A percentile compares a stretch with the other conserved stretches of the same genome.
These are phyloP conservation scores for Chlorodrepanis virens DNA, from an alignment of 2,113 vertebrate genomes.

Conservation along the genomic window DNA sequence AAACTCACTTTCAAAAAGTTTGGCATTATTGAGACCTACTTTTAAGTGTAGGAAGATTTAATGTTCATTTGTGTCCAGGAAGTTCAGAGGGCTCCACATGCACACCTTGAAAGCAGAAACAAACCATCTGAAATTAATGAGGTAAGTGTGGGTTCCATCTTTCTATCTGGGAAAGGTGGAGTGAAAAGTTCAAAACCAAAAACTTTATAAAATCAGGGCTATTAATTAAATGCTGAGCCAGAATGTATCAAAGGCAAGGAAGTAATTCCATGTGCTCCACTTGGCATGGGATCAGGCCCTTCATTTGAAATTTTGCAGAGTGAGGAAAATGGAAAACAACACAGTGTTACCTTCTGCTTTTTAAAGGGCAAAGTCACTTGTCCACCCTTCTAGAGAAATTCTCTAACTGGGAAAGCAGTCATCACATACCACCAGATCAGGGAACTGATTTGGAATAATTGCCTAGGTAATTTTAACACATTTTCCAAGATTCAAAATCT, in stretches of 20 bases:
- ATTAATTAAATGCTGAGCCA: slow-evolving; percentile 57
- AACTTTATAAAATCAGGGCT: slow-evolving; percentile 29
- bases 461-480: not conserved
- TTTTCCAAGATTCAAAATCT: not conserved
- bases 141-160: slow-evolving; percentile 17
- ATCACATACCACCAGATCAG: not conserved
- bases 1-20: slow-evolving; percentile 29
- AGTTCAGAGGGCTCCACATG: not conserved
- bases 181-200: slow-evolving; percentile 57
- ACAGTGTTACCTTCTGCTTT: not conserved
- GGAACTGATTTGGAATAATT: not conserved
- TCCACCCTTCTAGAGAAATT: not conserved
- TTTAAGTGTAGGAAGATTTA: slow-evolving; percentile 28
- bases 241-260: slow-evolving; percentile 57
- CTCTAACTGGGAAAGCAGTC: not conserved
- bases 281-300: slow-evolving; percentile 43
- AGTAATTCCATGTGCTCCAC: slow-evolving; percentile 56
- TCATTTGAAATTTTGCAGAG: not conserved
- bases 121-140: slow-evolving; percentile 55
- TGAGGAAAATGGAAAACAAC: slow-evolving; percentile 13
- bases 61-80: not conserved
- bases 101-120: slow-evolving; percentile 53
- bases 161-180: slow-evolving; percentile 30
- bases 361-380: not conserved
- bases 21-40: not conserved